Percentiles rank a stretch among this genome's conserved stretches.
phyloP scores from a whole-genome alignment of 1,140 invertebrate genomes.

The Pseudomyrmex cubaensis region DNA sequence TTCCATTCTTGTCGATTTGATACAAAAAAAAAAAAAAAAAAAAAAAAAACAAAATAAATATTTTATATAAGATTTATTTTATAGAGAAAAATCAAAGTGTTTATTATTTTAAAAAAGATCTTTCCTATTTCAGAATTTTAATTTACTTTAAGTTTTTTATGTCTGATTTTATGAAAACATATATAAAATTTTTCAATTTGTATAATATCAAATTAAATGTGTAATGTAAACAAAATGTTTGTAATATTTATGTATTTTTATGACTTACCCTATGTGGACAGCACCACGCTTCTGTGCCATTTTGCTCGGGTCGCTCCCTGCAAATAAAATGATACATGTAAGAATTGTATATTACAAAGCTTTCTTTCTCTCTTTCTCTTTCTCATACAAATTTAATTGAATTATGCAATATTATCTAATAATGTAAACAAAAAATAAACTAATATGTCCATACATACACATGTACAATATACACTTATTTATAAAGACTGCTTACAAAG shows the following conservation, averaged over 20 bases:
- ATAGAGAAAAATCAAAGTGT: too few relatives aligned
- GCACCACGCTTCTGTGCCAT: conserved; percentile 87
- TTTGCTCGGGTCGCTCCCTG: conserved; percentile 87
- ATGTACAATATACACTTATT: too few relatives aligned
- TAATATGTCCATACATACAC: too few relatives aligned
- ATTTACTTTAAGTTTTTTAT: too few relatives aligned
- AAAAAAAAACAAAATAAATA: neutral
- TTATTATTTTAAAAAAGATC: too few relatives aligned
- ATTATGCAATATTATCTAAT: neutral
- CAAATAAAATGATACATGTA: conserved; percentile 63
- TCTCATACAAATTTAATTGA: neutral
- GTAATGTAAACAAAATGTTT: neutral
- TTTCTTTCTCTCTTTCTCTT: too few relatives aligned
- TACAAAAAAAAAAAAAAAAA: neutral
- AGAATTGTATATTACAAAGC: neutral
- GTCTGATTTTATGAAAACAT: too few relatives aligned
- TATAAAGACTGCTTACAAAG: too few relatives aligned
- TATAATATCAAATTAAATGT: too few relatives aligned
- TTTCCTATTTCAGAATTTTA: too few relatives aligned
- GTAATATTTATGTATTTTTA: neutral
- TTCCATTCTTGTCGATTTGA: neutral
- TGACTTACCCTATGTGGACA: conserved; percentile 87
- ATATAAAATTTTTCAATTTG: too few relatives aligned
- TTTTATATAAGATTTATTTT: neutral
- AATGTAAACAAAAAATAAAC: neutral